Base-by-base conservation (phyloP, 2,888 invertebrate species). In the Tholera decimalis region DNA sequence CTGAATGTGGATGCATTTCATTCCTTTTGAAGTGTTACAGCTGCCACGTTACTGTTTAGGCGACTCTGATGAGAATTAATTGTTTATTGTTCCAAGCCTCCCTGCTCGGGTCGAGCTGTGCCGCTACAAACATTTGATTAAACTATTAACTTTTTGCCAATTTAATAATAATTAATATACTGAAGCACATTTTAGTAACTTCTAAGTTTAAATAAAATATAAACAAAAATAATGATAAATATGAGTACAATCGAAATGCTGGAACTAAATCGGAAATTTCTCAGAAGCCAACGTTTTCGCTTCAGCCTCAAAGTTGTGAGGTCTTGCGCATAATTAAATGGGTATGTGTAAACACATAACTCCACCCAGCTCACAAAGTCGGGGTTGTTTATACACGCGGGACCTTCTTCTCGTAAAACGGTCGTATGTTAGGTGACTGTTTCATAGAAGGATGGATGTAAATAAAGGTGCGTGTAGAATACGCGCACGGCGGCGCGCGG, bases 391-490 rank as follows among this genome's bases (percentile, higher is more conserved):
- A 84, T 82, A 85, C 80, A 75, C 73, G 70, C 79, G 86, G 80
- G 85, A 88, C 87, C 87, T 91, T 91, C 87, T 88, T 88, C 86
- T 89, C 86, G 82, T 90, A 88, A 90, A 89, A 63, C 84, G 85
- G 84, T 82, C 83, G 85, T 85, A 80, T 83, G 83, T 82, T 87
- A 84, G 82, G 84, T 84, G 87, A 88, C 77, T 84, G 87, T 88
- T 90, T 90, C 87, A 90, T 87, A 88, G 88, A 88, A 91, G 87
- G 87, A 89, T 90, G 92, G 87, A 87, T 90, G 93, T 93, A 92
- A 92, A 93, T 93, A 93, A 93, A 92, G 92, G 93, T 89, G 90
- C 81, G 91, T 87, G 86, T 87, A 88, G 78, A 70, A 73, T 63
- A 76, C 66, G 78, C 54, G 51, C 56, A 60, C 69, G 70, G 80